Evolutionary conservation across 1,140 invertebrate species (phyloP).

Genomic region (Sipha flava): DNA sequence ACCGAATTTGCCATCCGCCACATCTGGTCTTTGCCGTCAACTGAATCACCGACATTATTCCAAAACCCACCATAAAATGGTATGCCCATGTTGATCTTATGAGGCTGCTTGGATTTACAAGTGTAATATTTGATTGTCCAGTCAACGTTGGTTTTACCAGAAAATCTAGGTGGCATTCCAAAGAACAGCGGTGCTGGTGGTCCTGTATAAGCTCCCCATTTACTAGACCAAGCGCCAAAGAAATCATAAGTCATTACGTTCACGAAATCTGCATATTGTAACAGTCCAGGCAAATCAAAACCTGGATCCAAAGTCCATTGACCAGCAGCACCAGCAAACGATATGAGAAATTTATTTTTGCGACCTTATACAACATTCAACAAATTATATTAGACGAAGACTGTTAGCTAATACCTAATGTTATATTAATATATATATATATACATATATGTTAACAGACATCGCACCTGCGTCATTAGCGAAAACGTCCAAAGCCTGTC

Average conservation of each 20-base stretch:
- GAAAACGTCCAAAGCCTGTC: slow-evolving; percentile 22
- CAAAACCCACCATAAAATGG: slow-evolving; percentile 37
- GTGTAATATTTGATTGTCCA: slow-evolving; percentile 37
- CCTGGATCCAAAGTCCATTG: slow-evolving; percentile 33
- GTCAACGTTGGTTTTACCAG: slow-evolving; percentile 36
- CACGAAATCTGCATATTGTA: slow-evolving; percentile 35
- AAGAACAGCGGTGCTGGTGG: slow-evolving; percentile 34
- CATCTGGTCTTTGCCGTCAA: slow-evolving; percentile 32
- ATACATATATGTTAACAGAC: neutral
- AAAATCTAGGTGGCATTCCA: slow-evolving; percentile 34
- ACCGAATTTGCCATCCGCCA: slow-evolving; percentile 32
- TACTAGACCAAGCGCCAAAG: slow-evolving; percentile 35
- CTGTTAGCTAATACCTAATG: too few species aligned
- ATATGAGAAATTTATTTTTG: slow-evolving; percentile 32
- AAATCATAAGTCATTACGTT: slow-evolving; percentile 37
- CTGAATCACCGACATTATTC: slow-evolving; percentile 32
- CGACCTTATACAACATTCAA: neutral
- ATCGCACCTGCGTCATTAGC: neutral
- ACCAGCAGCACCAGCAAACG: slow-evolving; percentile 36
- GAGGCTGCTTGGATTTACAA: slow-evolving; percentile 32
- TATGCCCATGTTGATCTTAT: slow-evolving; percentile 35
- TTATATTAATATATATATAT: too few species aligned
- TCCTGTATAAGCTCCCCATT: slow-evolving; percentile 37
- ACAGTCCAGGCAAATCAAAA: slow-evolving; percentile 33
- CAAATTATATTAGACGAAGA: too few species aligned